Evolutionary conservation across 2,888 invertebrate species (phyloP).

Genomic region (Drosophila maculinotata): DNA sequence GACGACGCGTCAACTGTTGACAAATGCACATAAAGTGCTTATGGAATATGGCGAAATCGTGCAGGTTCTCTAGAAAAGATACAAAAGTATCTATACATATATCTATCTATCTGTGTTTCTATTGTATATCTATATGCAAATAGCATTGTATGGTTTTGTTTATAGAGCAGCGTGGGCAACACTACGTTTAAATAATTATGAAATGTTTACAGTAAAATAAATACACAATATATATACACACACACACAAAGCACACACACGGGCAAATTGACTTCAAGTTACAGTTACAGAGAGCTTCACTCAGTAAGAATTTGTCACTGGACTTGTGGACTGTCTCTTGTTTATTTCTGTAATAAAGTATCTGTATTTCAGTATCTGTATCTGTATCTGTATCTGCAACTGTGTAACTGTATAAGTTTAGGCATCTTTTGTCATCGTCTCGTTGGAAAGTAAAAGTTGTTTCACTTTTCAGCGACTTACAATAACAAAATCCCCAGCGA

Average conservation of each 20-base stretch:
- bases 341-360: constrained; percentile 21
- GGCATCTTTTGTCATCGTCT: constrained; percentile 37
- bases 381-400: constrained; percentile 9
- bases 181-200: constrained; percentile 62
- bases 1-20: constrained; percentile 62
- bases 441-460: constrained; percentile 74
- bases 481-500: constrained; percentile 36
- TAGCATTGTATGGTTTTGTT: constrained; percentile 40
- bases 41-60: constrained; percentile 57
- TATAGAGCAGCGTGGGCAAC: constrained; percentile 36
- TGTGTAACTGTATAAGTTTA: constrained; percentile 10
- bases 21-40: constrained; percentile 59
- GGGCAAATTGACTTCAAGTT: constrained; percentile 33
- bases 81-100: constrained; percentile 12
- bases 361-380: constrained; percentile 6
- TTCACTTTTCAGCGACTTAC: constrained; percentile 61
- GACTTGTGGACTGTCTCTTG: constrained; percentile 1
- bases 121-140: constrained; percentile 21
- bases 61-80: constrained; percentile 28
- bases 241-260: constrained; percentile 18
- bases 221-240: constrained; percentile 16
- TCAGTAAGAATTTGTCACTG: constrained; percentile 56
- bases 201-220: constrained; percentile 60
- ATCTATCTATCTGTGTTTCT: constrained; percentile 9
- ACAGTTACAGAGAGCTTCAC: constrained; percentile 64